Base-by-base conservation (phyloP, 2,113 vertebrate species). In the Dromas ardeola region DNA sequence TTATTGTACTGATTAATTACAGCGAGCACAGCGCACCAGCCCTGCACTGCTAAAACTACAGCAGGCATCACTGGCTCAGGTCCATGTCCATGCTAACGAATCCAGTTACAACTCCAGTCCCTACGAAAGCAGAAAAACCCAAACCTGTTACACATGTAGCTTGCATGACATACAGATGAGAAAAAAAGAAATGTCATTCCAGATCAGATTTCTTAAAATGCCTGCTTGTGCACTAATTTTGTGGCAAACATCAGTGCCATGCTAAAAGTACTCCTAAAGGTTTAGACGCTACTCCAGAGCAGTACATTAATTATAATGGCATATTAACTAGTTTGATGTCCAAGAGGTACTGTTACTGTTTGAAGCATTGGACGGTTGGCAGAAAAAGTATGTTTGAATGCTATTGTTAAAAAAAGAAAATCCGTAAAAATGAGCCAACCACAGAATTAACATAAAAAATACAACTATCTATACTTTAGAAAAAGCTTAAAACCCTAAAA, bases 71-170 rank as follows among this genome's bases (percentile, higher is more conserved):
- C 52, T 49, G 21, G 34, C 52, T 76, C 69, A 72, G 38, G 26
- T 81, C 56, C 55, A 63, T 0, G 2, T 5, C 55, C 34, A 17
- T 5, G 14, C 42, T 88, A 81, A 83, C 0, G 0, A 52, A 49
- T 23, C 25, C 27, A 67, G 49, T 20, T 55, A 80, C 30, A 92
- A 40, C 62, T 72, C 36, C 52, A 86, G 40, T 26, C 12, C 38
- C 47, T 15, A 5, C 2, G 21, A 71, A 22, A 80, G 36, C 9
- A 42, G 7, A 66, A 83, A 90, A 82, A 12, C 1, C 10, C 42
- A 86, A 62, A 77, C 8, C 30, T 42, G n/a, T 30, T 43, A 29
- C 0, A 3, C 7, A 21, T 8, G 10, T n/a, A 71, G 15, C 9
- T 34, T 76, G 9, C 25, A 9, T 20, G 27, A n/a, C 42, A 27